Percentiles rank a stretch among this genome's conserved stretches.
These are phyloP conservation scores for Spizella passerina DNA, from an alignment of 2,797 vertebrate genomes.

Conservation along the genomic window DNA sequence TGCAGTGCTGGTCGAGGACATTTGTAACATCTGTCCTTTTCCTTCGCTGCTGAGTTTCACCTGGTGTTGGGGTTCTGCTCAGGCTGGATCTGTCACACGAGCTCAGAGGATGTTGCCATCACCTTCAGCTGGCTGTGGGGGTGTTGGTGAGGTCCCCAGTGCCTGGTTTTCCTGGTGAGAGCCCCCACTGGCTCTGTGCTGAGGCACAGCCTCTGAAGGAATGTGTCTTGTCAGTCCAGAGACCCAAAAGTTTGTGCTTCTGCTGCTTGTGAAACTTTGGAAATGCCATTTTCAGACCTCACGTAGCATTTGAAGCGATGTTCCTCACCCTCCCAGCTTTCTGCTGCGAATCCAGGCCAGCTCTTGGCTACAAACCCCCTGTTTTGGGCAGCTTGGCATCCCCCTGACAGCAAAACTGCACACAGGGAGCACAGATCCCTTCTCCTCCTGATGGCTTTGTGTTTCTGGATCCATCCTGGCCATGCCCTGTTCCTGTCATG, in stretches of 20 bases:
- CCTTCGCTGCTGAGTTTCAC: background rate
- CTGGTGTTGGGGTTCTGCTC: background rate
- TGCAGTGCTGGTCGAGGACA: rapidly evolving
- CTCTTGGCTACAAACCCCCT: background rate
- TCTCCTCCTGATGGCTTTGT: background rate
- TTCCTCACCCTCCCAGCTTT: background rate
- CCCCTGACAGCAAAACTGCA: background rate
- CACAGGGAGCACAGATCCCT: background rate
- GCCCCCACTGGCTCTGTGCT: rapidly evolving
- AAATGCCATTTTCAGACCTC: background rate
- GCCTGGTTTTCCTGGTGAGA: background rate
- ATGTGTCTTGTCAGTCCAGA: background rate
- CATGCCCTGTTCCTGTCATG: rapidly evolving
- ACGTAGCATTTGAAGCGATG: background rate
- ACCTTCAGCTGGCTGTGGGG: background rate
- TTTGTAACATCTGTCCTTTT: background rate
- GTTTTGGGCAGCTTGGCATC: background rate
- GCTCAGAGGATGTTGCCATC: background rate
- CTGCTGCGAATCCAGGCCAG: background rate
- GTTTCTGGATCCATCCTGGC: background rate
- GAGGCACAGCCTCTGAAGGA: background rate
- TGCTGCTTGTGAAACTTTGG: background rate
- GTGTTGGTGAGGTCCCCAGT: background rate
- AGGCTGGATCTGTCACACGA: background rate
- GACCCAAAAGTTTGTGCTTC: background rate